Base-by-base conservation (phyloP, 2,888 invertebrate species). In the Caenorhabditis macrosperma region DNA sequence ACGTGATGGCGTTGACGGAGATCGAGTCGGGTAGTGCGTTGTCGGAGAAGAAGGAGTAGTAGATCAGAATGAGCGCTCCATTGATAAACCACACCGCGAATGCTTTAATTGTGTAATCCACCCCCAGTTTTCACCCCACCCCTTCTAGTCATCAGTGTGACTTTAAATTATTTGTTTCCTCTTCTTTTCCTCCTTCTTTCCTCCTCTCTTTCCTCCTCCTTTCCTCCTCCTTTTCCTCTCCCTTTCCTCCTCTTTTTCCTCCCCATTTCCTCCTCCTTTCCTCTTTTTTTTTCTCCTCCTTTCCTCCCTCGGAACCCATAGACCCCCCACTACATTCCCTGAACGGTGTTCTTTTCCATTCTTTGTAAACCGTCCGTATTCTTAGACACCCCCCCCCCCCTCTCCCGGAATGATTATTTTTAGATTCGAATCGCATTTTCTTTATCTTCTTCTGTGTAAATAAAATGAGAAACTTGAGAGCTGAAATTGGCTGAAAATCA, bases 81-180 rank as follows among this genome's bases (percentile, higher is more conserved):
- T 64, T 38, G 24, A 41, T 12, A 15, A n/a, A 9, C n/a, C 17
- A 30, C 15, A n/a, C n/a, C n/a, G n/a, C 41, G 35, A 3, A 4
- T 9, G 3, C 17, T 35, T 35, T 28, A 12, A 38, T 67, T 59
- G 67, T 75, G 66, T 75, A 67, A 67, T 64, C 50, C 24, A 24
- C 22, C 17, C 26, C 46, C 17, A 10, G 20, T 22, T 54, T 46
- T 54, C 30, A 17, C 72, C 48, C 52, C 54, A 33, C 44, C 50
- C 52, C 33, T 26, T 76, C 75, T 76, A 76, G 75, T 76, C 75
- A 61, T 74, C 24, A 33, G 24, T 46, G 52, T 76, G 67, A 76
- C 67, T 67, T 67, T 76, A 67, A 76, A 76, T 67, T 76, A 60
- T 67, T 67, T 30, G 35, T 55, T 63, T 55, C 22, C n/a, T 26